Evolutionary conservation across 2,888 invertebrate species (phyloP).

Genomic region (Pseudolycoriella hygida): DNA sequence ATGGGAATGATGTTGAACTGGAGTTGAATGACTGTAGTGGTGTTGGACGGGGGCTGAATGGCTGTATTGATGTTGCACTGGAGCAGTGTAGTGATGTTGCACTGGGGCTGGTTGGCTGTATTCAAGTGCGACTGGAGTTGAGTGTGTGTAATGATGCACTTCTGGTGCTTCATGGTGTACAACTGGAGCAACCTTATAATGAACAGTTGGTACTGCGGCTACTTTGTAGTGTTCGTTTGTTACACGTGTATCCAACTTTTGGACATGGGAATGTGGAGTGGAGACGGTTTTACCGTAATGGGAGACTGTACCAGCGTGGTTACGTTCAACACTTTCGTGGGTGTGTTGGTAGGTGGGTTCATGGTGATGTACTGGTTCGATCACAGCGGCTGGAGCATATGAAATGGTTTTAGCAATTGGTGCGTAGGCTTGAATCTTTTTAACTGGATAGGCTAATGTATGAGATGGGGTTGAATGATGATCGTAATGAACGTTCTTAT

Average conservation of each 20-base stretch:
- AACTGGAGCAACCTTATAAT: neutral
- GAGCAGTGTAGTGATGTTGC: neutral
- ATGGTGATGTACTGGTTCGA: neutral
- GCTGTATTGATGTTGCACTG: neutral
- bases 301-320: conserved; percentile 8
- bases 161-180: neutral
- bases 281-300: conserved; percentile 8
- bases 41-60: neutral
- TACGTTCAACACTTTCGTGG: conserved; percentile 6
- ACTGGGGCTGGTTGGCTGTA: conserved; percentile 1
- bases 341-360: conserved; percentile 5
- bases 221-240: conserved; percentile 6
- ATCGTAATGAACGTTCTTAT: conserved; percentile 11
- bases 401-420: neutral
- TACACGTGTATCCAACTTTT: conserved; percentile 8
- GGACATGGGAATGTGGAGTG: conserved; percentile 9
- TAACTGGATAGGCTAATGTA: conserved; percentile 7
- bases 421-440: conserved; percentile 5
- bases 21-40: neutral
- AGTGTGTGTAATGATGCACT: neutral
- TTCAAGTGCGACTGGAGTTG: neutral
- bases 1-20: neutral
- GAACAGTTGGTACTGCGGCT: neutral
- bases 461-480: neutral
- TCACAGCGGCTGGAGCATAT: conserved; percentile 4